phyloP scores from a whole-genome alignment of 2,113 vertebrate genomes.

The Tinamus guttatus region DNA sequence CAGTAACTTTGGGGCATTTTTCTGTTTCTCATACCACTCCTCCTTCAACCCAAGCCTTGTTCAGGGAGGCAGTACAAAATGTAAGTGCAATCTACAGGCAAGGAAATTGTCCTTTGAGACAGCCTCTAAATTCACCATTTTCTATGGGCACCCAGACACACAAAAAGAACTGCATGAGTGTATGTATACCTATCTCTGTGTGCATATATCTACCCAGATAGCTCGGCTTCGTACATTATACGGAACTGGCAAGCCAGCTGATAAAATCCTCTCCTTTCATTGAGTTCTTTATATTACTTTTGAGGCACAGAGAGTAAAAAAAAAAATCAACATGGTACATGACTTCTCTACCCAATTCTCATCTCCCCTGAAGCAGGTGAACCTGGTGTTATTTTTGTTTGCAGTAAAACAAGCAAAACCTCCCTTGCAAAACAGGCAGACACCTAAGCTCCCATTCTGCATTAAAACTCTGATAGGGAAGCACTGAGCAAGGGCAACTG shows the following conservation, averaged over 20 bases:
- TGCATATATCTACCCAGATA: not conserved
- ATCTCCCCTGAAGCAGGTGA: not conserved
- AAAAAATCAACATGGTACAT: not conserved
- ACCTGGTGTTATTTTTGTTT: not conserved
- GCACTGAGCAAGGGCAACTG: not conserved
- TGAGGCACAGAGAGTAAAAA: not conserved
- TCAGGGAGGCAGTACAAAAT: not conserved
- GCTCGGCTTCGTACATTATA: not conserved
- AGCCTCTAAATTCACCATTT: rapidly evolving
- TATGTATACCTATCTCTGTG: rapidly evolving
- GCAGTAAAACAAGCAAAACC: not conserved
- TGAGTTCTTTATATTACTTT: not conserved
- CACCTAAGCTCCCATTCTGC: not conserved
- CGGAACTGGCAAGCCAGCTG: not conserved
- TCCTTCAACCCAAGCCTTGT: not conserved
- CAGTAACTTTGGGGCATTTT: not conserved
- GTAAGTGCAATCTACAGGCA: rapidly evolving
- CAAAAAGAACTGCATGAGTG: rapidly evolving
- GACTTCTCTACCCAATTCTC: not conserved
- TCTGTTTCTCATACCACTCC: not conserved
- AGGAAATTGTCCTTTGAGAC: not conserved
- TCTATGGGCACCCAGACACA: not conserved
- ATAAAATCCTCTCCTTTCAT: not conserved
- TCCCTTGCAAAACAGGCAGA: not conserved
- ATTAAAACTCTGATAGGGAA: not conserved